Evolutionary conservation across 1,140 invertebrate species (phyloP).

Genomic region (Melitaea cinxia): DNA sequence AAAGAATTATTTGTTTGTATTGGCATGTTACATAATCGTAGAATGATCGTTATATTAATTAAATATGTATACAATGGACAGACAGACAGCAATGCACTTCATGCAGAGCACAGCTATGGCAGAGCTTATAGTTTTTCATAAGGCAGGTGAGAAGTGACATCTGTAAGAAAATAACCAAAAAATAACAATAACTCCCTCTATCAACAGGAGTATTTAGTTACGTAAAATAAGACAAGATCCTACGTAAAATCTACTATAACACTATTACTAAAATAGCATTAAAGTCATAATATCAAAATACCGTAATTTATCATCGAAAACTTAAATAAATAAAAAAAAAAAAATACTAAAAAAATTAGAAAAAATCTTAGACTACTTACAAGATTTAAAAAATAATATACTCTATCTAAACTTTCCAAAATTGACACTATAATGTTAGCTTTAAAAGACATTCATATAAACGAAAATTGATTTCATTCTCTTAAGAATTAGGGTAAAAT

Average conservation of each 20-base stretch:
- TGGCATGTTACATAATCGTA: conserved; percentile 18
- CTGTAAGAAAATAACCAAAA: conserved; percentile 88
- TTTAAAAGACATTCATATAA: too few species aligned
- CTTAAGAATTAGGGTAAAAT: too few species aligned
- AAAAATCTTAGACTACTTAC: too few species aligned
- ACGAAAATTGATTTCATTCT: too few species aligned
- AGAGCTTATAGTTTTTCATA: conserved; percentile 92
- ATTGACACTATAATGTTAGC: too few species aligned
- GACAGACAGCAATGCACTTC: conserved; percentile 72
- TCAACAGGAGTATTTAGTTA: neutral
- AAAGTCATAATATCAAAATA: too few species aligned
- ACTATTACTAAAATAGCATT: neutral
- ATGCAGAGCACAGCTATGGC: conserved; percentile 77
- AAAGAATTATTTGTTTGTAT: neutral
- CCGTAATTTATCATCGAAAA: too few species aligned
- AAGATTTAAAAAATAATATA: too few species aligned
- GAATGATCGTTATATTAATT: conserved; percentile 30
- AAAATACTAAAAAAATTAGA: neutral
- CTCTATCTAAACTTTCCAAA: too few species aligned
- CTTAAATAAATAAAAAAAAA: neutral
- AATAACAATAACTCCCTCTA: conserved; percentile 46
- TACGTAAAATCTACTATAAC: neutral
- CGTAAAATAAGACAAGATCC: neutral
- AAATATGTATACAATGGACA: conserved; percentile 49
- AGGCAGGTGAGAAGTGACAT: conserved; percentile 93